Base-by-base conservation (phyloP, 2,888 invertebrate genomes). In the Brassicogethes aeneus region DNA sequence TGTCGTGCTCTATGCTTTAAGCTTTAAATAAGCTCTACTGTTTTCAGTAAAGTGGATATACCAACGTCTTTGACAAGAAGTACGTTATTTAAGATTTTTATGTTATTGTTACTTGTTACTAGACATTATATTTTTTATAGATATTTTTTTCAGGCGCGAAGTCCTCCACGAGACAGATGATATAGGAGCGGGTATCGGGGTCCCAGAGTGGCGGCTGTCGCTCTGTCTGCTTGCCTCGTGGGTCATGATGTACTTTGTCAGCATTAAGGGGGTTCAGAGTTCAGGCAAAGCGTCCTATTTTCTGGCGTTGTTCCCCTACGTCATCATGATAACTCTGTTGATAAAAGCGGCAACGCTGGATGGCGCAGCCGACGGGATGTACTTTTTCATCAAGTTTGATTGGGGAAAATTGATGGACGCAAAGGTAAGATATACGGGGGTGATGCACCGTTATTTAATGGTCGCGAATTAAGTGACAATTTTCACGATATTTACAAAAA, bases 231-330 rank as follows among this genome's bases (percentile, higher is more conserved):
- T 84, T 2, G 69, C 70, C 1, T 73, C 85, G 0, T 88, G 87
- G 87, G 37, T 77, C 2, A 61, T 79, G 1, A 78, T 85, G 29
- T 85, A 82, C 57, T 52, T 78, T 3, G 79, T 85, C 39, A 78
- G 85, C 34, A 72, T 81, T 12, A 77, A 75, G 46, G 86, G 86
- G 7, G 83, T 87, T 1, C 80, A 81, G 62, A 84, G 83, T 56
- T 81, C 85, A 0, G 87, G 88, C 34, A 87, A 86, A 65, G 84
- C 81, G 0, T 81, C 91, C 0, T 93, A 92, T 66, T 87, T 93
- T 65, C 79, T 92, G n/a, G 92, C 92, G 0, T 65, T 91, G 2
- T 89, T 89, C 62, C 90, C 90, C 0, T 88, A 87, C 57, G 73
- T 85, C 3, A 79, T 91, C 37, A 76, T 91, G 66, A 69, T 87